Base-by-base conservation (phyloP, 2,113 vertebrate species). In the Mastomys coucha region DNA sequence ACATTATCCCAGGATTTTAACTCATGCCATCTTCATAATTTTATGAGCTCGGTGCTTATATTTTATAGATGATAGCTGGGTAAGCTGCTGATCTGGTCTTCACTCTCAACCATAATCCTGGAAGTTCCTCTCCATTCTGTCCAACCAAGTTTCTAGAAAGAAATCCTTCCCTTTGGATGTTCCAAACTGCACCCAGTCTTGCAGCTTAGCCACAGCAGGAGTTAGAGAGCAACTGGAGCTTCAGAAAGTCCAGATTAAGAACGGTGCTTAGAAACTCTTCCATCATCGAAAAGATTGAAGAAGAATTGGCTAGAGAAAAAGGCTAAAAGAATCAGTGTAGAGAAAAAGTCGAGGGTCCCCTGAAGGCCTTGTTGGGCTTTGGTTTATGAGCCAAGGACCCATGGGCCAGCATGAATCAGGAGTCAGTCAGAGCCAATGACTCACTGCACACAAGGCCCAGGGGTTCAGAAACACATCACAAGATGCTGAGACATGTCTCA, bases 401-500 rank as follows among this genome's bases (percentile, higher is more conserved):
- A 88, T 58, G 77, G 93, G n/a, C 26, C 86, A 58, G 36, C 7
- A 28, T 33, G 63, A 58, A 53, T 56, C 91, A 70, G 89, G 45
- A 73, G 90, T 82, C 49, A 92, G 89, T 89, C 56, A 49, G 94
- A 96, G 81, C 87, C 78, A 80, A 69, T 97, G 97, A 97, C 92
- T 97, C 96, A 98, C n/a, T 51, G 92, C 88, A 45, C 69, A 51
- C 0, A 7, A 85, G 94, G 76, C 95, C 75, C 93, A 42, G 95
- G 96, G 94, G 63, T 89, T 84, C 92, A 76, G 93, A 76, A 96
- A 96, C 93, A 93, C 93, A 97, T 98, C 97, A 95, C 95, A 96
- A 95, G 97, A 97, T 95, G 92, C 97, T 98, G 98, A 98, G 97
- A 96, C 96, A 95, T 12, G 97, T 97, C 98, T 97, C 97, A 96